phyloP scores from a whole-genome alignment of 2,113 vertebrate genomes.

The Gracilinanus agilis region DNA sequence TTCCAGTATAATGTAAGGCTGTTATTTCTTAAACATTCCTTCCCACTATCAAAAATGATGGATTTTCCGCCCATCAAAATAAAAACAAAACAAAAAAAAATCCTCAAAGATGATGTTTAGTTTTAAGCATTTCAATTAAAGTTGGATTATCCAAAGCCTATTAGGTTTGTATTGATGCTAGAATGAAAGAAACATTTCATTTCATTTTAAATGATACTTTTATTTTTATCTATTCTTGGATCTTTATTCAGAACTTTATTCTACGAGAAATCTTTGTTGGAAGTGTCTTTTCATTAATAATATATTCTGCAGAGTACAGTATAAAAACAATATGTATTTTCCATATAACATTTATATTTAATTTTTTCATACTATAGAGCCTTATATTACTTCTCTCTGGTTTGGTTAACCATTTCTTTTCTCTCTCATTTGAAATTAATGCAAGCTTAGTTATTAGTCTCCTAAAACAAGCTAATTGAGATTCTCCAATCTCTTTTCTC shows the following conservation, averaged over 20 bases:
- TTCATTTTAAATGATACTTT: slow-evolving; percentile 58
- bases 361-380: slow-evolving; percentile 42
- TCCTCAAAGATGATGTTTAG: slow-evolving; percentile 36
- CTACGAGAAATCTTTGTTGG: slow-evolving; percentile 47
- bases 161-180: slow-evolving; percentile 44
- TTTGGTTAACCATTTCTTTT: slow-evolving; percentile 66
- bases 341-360: slow-evolving; percentile 23
- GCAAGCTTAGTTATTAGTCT: slow-evolving; percentile 65
- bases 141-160: not conserved
- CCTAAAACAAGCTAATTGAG: slow-evolving; percentile 84
- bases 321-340: slow-evolving; percentile 34
- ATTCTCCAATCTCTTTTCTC: slow-evolving; percentile 92
- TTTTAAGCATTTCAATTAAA: slow-evolving; percentile 41
- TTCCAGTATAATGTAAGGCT: not conserved
- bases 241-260: slow-evolving; percentile 39
- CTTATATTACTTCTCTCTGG: slow-evolving; percentile 39
- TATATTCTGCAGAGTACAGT: slow-evolving; percentile 34
- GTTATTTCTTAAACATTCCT: not conserved
- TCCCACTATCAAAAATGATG: not conserved
- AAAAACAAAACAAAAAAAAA: not conserved
- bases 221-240: slow-evolving; percentile 24
- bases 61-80: not conserved
- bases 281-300: slow-evolving; percentile 37
- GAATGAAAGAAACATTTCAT: slow-evolving; percentile 36
- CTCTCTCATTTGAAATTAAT: slow-evolving; percentile 70